These are phyloP conservation scores for Penaeus chinensis DNA, from an alignment of 1,140 invertebrate genomes.

Conservation along the genomic window DNA sequence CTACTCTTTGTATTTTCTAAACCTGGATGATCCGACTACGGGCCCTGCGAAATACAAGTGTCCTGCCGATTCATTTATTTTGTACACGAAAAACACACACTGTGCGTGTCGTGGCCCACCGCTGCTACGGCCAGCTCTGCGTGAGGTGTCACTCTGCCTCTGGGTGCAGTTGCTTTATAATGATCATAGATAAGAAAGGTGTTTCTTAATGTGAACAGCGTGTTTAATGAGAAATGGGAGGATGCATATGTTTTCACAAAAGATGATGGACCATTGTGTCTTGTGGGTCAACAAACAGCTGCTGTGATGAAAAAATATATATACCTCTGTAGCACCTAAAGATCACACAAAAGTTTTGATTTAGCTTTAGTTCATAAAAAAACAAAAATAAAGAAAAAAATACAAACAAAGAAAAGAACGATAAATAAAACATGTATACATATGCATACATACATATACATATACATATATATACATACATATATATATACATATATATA, in stretches of 20 bases:
- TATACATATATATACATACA: too few species aligned
- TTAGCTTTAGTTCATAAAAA: too few species aligned
- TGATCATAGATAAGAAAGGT: constrained; percentile 22
- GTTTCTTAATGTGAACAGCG: constrained; percentile 27
- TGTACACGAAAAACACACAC: background rate
- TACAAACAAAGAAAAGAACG: too few species aligned
- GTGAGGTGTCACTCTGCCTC: constrained; percentile 17
- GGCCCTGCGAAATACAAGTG: background rate
- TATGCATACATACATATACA: too few species aligned
- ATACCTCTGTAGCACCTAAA: too few species aligned
- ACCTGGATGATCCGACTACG: constrained; percentile 18
- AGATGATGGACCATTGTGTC: constrained; percentile 33
- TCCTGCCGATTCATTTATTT: background rate
- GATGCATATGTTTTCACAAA: constrained; percentile 26
- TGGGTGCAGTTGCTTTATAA: background rate
- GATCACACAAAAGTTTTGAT: too few species aligned
- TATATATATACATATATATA: too few species aligned
- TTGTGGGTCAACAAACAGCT: constrained; percentile 24
- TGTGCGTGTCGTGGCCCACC: background rate
- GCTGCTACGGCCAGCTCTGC: constrained; percentile 7
- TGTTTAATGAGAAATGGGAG: constrained; percentile 31
- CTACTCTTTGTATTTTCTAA: too few species aligned
- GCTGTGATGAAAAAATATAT: constrained; percentile 28
- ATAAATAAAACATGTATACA: too few species aligned
- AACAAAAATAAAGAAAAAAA: too few species aligned